A percentile compares a stretch with the other conserved stretches of the same genome.
phyloP scores from a whole-genome alignment of 2,113 vertebrate species.

The Gobio gobio region DNA sequence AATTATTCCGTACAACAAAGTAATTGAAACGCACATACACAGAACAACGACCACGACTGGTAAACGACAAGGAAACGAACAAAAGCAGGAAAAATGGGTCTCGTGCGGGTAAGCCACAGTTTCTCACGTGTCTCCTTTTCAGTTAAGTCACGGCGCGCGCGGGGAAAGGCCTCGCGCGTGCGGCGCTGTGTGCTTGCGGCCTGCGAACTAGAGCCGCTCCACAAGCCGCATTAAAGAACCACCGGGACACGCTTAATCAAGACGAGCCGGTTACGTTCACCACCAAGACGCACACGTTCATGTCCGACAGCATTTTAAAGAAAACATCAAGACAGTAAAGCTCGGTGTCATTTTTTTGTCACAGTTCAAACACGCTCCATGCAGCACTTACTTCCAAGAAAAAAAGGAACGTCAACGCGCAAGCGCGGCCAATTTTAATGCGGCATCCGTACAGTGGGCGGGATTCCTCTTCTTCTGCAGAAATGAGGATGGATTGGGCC shows the following conservation, averaged over 20 bases:
- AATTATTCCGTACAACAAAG: not conserved
- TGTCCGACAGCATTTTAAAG: not conserved
- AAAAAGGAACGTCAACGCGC: constrained; percentile 81
- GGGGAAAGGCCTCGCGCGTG: constrained; percentile 58
- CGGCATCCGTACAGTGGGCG: constrained; percentile 72
- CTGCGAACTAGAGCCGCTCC: constrained; percentile 10
- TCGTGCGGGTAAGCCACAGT: not conserved
- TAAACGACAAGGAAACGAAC: not conserved
- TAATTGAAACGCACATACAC: not conserved
- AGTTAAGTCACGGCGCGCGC: constrained; percentile 39
- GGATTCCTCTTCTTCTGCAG: constrained; percentile 18
- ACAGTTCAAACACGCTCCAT: constrained; percentile 76
- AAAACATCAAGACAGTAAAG: not conserved
- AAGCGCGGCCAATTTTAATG: constrained; percentile 82
- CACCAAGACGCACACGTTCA: too few species aligned
- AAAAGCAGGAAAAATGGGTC: not conserved
- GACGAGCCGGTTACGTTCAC: not conserved
- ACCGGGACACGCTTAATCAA: not conserved
- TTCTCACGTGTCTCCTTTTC: constrained; percentile 22
- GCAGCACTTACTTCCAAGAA: constrained; percentile 83
- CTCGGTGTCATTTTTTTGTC: constrained; percentile 52
- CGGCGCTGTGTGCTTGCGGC: constrained; percentile 10
- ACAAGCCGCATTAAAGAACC: not conserved
- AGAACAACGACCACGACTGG: not conserved
- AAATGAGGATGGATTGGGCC: not conserved